Percentiles rank a stretch among this genome's conserved stretches.
Conservation (phyloP, 92 coral and sea anemone species). For the Anthopleura xanthogrammica region DNA sequence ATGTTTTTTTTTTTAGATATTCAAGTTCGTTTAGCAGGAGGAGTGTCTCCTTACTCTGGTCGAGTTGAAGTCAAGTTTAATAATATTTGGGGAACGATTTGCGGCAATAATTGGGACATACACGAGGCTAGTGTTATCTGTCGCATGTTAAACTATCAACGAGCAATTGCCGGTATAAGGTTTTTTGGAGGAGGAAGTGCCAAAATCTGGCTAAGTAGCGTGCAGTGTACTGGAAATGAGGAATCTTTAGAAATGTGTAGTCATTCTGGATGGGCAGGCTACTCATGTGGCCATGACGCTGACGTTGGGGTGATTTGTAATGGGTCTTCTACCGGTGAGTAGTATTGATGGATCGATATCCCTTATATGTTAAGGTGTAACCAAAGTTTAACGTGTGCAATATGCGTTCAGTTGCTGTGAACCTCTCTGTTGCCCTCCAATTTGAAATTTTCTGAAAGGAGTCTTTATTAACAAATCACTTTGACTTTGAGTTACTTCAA, state of each 20-base stretch:
- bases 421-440: no score
- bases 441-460: no score
- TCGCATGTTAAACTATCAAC: neutral
- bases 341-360: no score
- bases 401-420: no score
- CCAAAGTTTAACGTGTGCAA: no score
- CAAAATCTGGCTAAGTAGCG: neutral
- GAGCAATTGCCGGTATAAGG: neutral
- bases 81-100: neutral
- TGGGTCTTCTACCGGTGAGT: neutral
- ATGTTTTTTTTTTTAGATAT: neutral
- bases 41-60: neutral
- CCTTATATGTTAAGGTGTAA: no score
- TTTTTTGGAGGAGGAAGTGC: neutral
- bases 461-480: no score
- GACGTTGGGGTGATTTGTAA: neutral
- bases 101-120: neutral
- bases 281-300: neutral
- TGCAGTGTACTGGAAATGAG: constrained; percentile 9
- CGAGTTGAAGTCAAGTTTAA: constrained; percentile 7
- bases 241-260: neutral
- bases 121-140: constrained; percentile 5
- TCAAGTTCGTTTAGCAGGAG: neutral
- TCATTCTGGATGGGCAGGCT: neutral
- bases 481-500: no score